Conservation (phyloP, 2,888 invertebrate genomes). For the Coelinius sp. region DNA sequence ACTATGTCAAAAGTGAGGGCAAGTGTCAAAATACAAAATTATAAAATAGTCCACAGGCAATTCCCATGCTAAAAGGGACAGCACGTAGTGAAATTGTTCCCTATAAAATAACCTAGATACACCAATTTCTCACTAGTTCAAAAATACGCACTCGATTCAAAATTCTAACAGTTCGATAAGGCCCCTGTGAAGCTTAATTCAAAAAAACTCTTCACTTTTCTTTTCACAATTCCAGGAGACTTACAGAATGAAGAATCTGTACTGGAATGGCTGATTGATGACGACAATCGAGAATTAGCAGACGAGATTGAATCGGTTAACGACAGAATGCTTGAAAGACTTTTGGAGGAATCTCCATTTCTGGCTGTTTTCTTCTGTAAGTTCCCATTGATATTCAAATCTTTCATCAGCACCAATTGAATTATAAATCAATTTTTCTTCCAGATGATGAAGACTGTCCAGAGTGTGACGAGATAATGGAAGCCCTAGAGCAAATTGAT, state of each 20-base stretch:
- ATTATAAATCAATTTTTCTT: conserved; percentile 3
- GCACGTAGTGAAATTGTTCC: no score
- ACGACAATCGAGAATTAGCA: conserved; percentile 92
- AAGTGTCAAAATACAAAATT: no score
- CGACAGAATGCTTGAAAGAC: conserved; percentile 87
- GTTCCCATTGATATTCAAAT: conserved; percentile 56
- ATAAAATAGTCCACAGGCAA: no score
- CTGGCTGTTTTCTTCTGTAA: conserved; percentile 94
- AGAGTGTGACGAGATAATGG: conserved; percentile 91
- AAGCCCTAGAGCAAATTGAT: conserved; percentile 93
- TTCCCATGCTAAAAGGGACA: no score
- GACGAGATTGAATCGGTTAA: conserved; percentile 96
- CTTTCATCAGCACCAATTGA: background rate
- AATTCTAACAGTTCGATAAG: no score
- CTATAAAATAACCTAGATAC: no score
- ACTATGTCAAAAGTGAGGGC: no score
- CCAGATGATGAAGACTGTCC: conserved; percentile 91
- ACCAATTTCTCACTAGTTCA: no score
- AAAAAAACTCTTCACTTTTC: no score
- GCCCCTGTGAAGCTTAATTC: no score
- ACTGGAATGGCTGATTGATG: conserved; percentile 92
- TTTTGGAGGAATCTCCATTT: conserved; percentile 88
- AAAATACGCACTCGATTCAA: no score
- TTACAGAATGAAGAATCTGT: conserved; percentile 93
- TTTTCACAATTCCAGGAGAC: conserved; percentile 78